Base-by-base conservation (phyloP, 1,140 invertebrate species). In the Papilio machaon region DNA sequence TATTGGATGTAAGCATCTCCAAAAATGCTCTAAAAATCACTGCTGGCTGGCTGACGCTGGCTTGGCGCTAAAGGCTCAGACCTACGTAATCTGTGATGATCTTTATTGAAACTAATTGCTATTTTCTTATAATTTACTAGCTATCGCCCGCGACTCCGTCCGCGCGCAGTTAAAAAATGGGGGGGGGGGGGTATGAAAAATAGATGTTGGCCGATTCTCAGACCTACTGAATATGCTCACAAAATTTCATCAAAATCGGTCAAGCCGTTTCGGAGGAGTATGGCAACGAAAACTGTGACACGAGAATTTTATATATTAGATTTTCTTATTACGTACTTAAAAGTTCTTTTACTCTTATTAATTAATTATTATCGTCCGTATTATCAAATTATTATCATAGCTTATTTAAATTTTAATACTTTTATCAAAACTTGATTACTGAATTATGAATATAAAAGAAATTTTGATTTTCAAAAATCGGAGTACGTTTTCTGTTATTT, bases 351-450 rank as follows among this genome's bases (percentile, higher is more conserved):
- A 15, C 30, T 70, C 30, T 43, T 43, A 64, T 70, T 70, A 70
- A 38, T 35, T 38, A 0, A 15, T 70, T 70, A 38, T 70, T 35
- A 70, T 30, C 60, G 4, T 10, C 10, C 10, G 9, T 23, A 19
- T 35, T 70, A 70, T 70, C 64, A 70, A 9, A 70, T 70, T 17
- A 35, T 70, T 70, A 70, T 70, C 64, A 38, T 70, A 70, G 64
- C 23, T 35, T 70, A 70, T 35, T 38, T 70, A 11, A 64, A 30
- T 13, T 35, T 70, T 70, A 70, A 70, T 70, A 70, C 64, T 35
- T 70, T 70, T 70, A 70, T 70, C 64, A 35, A 70, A 38, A 70
- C 35, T 17, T 35, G 30, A 70, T 70, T 70, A 13, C 30, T 70
- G 11, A 30, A 70, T 15, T 5, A 35, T 35, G 64, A 5, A 70